Evolutionary conservation across 2,797 vertebrate genomes (phyloP).

Genomic region (Betta splendens): DNA sequence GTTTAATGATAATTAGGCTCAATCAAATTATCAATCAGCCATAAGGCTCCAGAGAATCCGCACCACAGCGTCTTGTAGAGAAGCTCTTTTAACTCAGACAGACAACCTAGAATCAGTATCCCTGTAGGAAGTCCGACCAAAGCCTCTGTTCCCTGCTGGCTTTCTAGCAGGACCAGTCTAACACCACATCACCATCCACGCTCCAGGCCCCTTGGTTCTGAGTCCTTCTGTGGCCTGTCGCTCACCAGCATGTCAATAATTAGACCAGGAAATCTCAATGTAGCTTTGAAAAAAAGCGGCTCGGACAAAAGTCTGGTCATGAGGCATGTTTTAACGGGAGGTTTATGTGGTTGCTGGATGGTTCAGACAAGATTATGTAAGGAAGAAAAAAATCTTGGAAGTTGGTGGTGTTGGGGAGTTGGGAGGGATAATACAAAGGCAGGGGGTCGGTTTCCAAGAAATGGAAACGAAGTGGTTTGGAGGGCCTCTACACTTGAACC

Average conservation of each 20-base stretch:
- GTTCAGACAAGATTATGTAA: slow-evolving; percentile 75
- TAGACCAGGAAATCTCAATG: slow-evolving; percentile 62
- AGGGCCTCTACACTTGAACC: slow-evolving; percentile 73
- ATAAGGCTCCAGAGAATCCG: slow-evolving; percentile 1
- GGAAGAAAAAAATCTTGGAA: slow-evolving; percentile 58
- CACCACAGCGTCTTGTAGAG: slow-evolving; percentile 13
- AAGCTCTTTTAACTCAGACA: slow-evolving; percentile 17
- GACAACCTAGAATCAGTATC: slow-evolving; percentile 15
- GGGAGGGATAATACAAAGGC: slow-evolving; percentile 75
- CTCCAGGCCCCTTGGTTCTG: slow-evolving; percentile 32
- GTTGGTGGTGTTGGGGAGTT: slow-evolving; percentile 60
- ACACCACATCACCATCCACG: slow-evolving; percentile 24
- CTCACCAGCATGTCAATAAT: slow-evolving; percentile 68
- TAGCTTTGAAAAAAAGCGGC: slow-evolving; percentile 64
- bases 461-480: slow-evolving; percentile 79
- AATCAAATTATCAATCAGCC: slow-evolving; percentile 11
- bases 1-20: slow-evolving; percentile 19
- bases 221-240: slow-evolving; percentile 38
- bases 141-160: background rate
- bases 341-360: slow-evolving; percentile 80
- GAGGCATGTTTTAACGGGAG: slow-evolving; percentile 73
- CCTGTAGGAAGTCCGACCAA: slow-evolving; percentile 26
- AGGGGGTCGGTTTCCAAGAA: slow-evolving; percentile 81
- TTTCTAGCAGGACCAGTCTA: slow-evolving; percentile 22
- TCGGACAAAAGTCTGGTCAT: slow-evolving; percentile 69